phyloP scores from a whole-genome alignment of 1,140 invertebrate species.

The Orius laevigatus region DNA sequence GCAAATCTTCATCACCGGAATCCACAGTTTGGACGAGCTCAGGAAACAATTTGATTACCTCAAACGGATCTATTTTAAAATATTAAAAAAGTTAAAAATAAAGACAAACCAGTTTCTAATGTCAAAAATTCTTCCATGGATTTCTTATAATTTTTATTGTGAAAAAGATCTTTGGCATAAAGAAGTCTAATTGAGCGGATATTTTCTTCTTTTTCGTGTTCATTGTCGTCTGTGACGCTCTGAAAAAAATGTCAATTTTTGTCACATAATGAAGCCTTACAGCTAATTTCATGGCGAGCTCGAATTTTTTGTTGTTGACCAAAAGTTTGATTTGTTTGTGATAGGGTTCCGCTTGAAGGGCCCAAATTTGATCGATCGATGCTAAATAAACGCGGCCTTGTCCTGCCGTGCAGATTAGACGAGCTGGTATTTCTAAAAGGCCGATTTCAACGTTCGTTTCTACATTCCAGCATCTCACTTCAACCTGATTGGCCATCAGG shows the following conservation, averaged over 20 bases:
- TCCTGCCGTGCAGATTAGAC: constrained; percentile 38
- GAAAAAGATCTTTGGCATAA: constrained; percentile 80
- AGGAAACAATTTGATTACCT: constrained; percentile 88
- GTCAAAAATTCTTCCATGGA: constrained; percentile 84
- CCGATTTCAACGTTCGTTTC: constrained; percentile 55
- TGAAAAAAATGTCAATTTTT: constrained; percentile 27
- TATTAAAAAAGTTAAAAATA: not conserved
- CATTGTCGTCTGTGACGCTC: constrained; percentile 67
- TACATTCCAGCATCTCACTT: constrained; percentile 49
- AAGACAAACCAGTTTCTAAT: constrained; percentile 47
- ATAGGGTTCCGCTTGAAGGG: constrained; percentile 58
- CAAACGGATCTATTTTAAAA: constrained; percentile 57
- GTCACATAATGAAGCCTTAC: constrained; percentile 38
- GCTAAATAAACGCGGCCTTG: constrained; percentile 71
- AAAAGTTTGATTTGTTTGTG: constrained; percentile 65
- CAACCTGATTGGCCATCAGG: constrained; percentile 59
- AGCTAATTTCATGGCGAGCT: constrained; percentile 81
- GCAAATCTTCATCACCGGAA: constrained; percentile 24
- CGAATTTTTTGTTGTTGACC: constrained; percentile 77
- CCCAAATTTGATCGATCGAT: constrained; percentile 74
- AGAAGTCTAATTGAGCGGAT: constrained; percentile 77
- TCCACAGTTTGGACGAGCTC: constrained; percentile 41
- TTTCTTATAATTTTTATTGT: constrained; percentile 68
- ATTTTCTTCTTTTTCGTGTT: constrained; percentile 62
- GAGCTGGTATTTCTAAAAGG: constrained; percentile 52